Evolutionary conservation across 2,797 vertebrate genomes (phyloP).

Genomic region (Pipistrellus pygmaeus): DNA sequence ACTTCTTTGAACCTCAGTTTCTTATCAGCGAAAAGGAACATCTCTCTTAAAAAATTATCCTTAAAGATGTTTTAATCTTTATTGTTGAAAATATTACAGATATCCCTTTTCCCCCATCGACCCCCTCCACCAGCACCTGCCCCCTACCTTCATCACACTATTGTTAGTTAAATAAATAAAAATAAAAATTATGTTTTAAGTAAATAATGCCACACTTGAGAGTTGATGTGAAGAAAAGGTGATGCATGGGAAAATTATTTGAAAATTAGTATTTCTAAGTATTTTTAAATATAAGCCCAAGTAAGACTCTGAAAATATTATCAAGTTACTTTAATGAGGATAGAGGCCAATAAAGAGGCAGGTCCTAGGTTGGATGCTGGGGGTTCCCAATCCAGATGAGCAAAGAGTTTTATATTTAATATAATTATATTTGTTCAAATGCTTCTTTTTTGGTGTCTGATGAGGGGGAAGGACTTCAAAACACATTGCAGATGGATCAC

Average conservation of each 20-base stretch:
- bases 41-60: not conserved
- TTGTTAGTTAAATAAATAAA: no score
- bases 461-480: not conserved
- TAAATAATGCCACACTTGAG: not conserved
- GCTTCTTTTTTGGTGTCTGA: not conserved
- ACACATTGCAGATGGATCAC: no score
- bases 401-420: not conserved
- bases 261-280: conserved; percentile 15
- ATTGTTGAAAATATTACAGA: no score
- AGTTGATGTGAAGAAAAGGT: not conserved
- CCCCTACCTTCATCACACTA: no score
- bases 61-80: no score
- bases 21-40: not conserved
- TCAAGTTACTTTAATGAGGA: not conserved
- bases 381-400: not conserved
- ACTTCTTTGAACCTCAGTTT: not conserved
- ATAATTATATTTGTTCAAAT: not conserved
- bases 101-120: no score
- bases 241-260: not conserved
- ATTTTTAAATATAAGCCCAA: not conserved
- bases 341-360: not conserved
- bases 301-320: not conserved
- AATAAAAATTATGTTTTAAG: not conserved
- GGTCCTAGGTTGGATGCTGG: no score
- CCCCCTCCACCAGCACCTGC: no score